These are phyloP conservation scores for Macrosiphum euphorbiae DNA, from an alignment of 2,888 invertebrate genomes.

Conservation along the genomic window DNA sequence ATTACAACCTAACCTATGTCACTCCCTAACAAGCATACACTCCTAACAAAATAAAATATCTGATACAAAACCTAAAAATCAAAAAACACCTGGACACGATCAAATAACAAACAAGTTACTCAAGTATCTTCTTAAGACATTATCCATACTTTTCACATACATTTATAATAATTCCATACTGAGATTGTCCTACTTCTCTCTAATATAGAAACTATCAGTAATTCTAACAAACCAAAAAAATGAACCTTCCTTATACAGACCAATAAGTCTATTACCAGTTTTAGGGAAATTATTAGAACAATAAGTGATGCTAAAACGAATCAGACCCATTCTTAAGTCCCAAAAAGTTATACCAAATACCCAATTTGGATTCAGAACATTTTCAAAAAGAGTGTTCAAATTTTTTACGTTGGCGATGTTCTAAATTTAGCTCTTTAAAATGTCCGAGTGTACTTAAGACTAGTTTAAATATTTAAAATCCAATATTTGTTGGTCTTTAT, in stretches of 20 bases:
- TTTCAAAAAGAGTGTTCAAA: too few relatives aligned
- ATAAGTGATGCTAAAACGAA: background rate
- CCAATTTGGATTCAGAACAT: slow-evolving; percentile 30
- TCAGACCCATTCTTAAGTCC: background rate
- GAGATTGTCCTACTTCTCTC: background rate
- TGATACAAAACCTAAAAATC: background rate
- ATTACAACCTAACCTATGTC: background rate
- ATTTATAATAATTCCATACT: slow-evolving; percentile 27
- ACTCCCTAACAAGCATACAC: background rate
- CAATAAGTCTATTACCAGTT: background rate
- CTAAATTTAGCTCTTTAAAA: too few relatives aligned
- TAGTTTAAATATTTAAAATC: too few relatives aligned
- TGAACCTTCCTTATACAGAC: background rate
- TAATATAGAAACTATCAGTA: background rate
- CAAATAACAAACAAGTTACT: background rate
- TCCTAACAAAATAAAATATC: background rate
- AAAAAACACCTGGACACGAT: background rate
- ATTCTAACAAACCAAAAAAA: background rate
- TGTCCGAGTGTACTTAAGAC: too few relatives aligned
- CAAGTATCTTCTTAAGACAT: slow-evolving; percentile 1
- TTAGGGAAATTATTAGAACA: slow-evolving; percentile 9
- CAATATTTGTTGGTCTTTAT: too few relatives aligned
- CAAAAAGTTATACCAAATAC: background rate
- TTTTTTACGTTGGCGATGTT: too few relatives aligned
- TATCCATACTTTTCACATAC: background rate